Evolutionary conservation across 1,140 invertebrate species (phyloP).

Genomic region (Solenopsis invicta): DNA sequence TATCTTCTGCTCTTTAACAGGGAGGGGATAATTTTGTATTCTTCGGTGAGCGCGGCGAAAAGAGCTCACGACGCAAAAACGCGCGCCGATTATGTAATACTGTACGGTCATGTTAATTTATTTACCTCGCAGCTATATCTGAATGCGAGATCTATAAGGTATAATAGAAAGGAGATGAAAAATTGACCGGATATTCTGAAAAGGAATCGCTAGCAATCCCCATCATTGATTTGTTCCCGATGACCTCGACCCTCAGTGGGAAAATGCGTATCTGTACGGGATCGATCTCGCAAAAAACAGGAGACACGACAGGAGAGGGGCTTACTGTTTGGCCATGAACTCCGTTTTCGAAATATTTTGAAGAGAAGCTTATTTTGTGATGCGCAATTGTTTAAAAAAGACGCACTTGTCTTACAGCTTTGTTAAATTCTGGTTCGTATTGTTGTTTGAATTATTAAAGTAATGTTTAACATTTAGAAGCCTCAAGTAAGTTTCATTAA

Average conservation of each 20-base stretch:
- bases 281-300: neutral
- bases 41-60: neutral
- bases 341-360: neutral
- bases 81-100: neutral
- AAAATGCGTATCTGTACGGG: neutral
- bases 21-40: neutral
- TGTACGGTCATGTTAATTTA: neutral
- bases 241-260: too few species aligned
- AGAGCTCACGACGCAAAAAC: neutral
- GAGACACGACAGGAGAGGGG: neutral
- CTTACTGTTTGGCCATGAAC: neutral
- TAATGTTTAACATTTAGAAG: neutral
- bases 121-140: slow-evolving; percentile 1
- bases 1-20: neutral
- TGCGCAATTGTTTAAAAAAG: neutral
- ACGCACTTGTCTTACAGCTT: neutral
- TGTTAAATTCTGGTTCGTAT: neutral
- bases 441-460: neutral
- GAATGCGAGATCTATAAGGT: neutral
- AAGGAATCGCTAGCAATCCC: neutral
- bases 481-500: neutral
- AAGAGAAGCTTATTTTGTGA: neutral
- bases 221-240: neutral
- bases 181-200: neutral
- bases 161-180: neutral